phyloP scores from a whole-genome alignment of 37 sponge, comb jelly and placozoan genomes.

The Sycon ciliatum region DNA sequence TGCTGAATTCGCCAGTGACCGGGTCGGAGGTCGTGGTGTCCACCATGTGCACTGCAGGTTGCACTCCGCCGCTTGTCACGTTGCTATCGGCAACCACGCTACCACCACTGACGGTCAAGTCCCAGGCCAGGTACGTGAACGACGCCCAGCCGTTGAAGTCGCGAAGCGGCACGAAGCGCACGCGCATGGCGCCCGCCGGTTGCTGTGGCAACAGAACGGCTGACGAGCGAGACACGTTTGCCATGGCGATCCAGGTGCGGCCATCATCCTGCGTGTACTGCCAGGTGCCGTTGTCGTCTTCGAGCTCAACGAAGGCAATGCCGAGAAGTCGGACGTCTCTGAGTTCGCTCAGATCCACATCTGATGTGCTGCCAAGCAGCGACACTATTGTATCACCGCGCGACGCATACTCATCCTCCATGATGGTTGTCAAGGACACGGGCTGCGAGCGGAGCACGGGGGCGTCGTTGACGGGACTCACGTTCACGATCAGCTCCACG shows the following conservation, averaged over 20 bases:
- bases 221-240: conserved; percentile 12
- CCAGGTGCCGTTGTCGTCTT: conserved; percentile 66
- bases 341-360: conserved; percentile 46
- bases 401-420: conserved; percentile 63
- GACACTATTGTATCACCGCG: conserved; percentile 51
- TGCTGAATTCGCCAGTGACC: conserved; percentile 53
- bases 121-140: conserved; percentile 69
- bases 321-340: conserved; percentile 22
- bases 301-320: conserved; percentile 45
- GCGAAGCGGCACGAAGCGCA: conserved; percentile 59
- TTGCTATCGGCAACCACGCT: too few species aligned
- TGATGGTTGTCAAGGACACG: conserved; percentile 41
- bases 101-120: conserved; percentile 25
- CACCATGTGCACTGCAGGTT: conserved; percentile 30
- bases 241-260: conserved; percentile 50
- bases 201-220: conserved; percentile 44
- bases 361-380: conserved; percentile 41
- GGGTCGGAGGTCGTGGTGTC: conserved; percentile 37
- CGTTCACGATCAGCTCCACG: conserved; percentile 25
- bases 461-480: conserved; percentile 70
- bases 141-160: conserved; percentile 60
- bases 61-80: background rate
- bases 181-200: conserved; percentile 20
- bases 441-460: conserved; percentile 42
- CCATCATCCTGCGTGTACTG: conserved; percentile 52